Percentiles rank a stretch among this genome's conserved stretches.
These are phyloP conservation scores for Caenorhabditis becei DNA, from an alignment of 2,888 invertebrate species.

Conservation along the genomic window DNA sequence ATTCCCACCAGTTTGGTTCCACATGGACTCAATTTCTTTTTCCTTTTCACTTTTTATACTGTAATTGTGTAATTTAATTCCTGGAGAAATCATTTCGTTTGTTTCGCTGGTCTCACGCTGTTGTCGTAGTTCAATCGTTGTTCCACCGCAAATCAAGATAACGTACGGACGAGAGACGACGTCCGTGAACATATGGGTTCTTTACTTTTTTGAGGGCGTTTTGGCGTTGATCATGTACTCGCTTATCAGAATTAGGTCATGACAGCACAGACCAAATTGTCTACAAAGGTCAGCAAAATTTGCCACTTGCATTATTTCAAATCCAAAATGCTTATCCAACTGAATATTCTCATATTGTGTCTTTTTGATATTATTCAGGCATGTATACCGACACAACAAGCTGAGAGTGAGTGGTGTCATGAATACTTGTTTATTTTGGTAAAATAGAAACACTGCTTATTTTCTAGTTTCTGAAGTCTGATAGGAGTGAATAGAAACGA, in stretches of 20 bases:
- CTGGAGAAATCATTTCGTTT: not conserved
- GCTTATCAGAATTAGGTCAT: not conserved
- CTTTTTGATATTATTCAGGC: conserved; percentile 1
- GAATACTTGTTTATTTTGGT: no score
- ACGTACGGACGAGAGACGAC: not conserved
- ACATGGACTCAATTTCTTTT: no score
- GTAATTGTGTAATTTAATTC: not conserved
- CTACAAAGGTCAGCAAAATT: not conserved
- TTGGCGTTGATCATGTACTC: not conserved
- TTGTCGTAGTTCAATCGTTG: not conserved
- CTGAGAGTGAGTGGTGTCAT: conserved; percentile 14
- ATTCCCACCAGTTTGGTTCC: no score
- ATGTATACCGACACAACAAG: conserved; percentile 33
- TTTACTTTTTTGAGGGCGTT: conserved; percentile 1
- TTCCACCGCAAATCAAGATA: not conserved
- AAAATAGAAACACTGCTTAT: no score
- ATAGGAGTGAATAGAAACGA: no score
- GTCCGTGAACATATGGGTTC: not conserved
- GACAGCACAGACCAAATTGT: not conserved
- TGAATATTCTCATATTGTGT: not conserved
- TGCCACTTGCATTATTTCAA: not conserved
- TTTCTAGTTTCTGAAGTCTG: no score
- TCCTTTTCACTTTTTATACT: no score
- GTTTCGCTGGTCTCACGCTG: not conserved
- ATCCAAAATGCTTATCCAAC: conserved; percentile 2